Evolutionary conservation across 2,888 invertebrate species (phyloP).

Genomic region (Gryllus longicercus): DNA sequence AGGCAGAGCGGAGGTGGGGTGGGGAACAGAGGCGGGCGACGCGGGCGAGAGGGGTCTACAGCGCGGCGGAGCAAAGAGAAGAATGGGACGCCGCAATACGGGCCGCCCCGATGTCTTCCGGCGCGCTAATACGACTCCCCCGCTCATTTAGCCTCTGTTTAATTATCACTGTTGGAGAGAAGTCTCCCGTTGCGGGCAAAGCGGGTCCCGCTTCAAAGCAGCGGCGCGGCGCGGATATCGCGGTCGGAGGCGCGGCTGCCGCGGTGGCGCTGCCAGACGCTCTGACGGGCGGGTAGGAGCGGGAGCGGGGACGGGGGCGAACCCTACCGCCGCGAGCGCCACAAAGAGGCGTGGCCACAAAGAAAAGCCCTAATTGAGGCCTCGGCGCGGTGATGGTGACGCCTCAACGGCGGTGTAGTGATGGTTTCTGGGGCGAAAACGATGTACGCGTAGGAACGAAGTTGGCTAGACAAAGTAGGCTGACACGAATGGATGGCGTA

Average conservation of each 20-base stretch:
- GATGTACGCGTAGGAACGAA: too few relatives aligned
- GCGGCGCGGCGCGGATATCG: not conserved
- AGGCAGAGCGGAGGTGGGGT: too few relatives aligned
- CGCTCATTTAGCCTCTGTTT: not conserved
- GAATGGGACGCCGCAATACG: not conserved
- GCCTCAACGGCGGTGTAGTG: too few relatives aligned
- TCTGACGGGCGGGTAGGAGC: too few relatives aligned
- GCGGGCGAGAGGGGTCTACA: too few relatives aligned
- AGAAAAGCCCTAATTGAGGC: not conserved
- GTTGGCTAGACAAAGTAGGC: too few relatives aligned
- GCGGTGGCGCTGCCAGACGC: too few relatives aligned
- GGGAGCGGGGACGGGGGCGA: not conserved
- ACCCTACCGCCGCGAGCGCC: not conserved
- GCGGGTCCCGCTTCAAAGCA: not conserved
- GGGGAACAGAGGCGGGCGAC: too few relatives aligned
- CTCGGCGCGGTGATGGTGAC: not conserved
- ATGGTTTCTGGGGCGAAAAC: too few relatives aligned
- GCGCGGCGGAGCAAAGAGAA: too few relatives aligned
- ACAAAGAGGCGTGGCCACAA: not conserved
- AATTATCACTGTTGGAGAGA: not conserved
- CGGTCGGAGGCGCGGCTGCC: too few relatives aligned
- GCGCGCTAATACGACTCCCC: not conserved
- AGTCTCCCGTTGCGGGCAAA: not conserved
- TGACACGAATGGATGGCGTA: too few relatives aligned
- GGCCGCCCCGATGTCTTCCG: not conserved